Evolutionary conservation across 30 jellyfish, hydroid and myxozoan species (phyloP).

Genomic region (Haliclystus octoradiatus): DNA sequence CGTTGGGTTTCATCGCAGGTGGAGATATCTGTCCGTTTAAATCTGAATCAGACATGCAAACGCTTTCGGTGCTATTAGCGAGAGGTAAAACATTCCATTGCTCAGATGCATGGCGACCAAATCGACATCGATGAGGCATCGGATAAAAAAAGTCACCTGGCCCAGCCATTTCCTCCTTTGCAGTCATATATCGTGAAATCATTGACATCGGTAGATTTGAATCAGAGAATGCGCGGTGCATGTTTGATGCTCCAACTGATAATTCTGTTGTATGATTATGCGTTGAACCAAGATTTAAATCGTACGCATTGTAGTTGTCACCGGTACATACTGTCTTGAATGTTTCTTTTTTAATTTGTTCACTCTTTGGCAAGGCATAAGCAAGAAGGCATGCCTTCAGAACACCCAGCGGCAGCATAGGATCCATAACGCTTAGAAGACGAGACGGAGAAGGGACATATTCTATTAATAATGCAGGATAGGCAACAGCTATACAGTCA

Average conservation of each 20-base stretch:
- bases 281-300: slow-evolving; percentile 63
- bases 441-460: slow-evolving; percentile 92
- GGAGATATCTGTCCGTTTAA: not conserved
- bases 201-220: not conserved
- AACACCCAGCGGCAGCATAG: slow-evolving; percentile 83
- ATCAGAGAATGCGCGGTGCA: not conserved
- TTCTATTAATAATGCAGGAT: slow-evolving; percentile 86
- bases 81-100: not conserved
- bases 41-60: not conserved
- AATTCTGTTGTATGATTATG: not conserved
- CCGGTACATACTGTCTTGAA: slow-evolving; percentile 33
- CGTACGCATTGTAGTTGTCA: slow-evolving; percentile 69
- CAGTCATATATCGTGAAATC: not conserved
- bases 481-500: slow-evolving; percentile 79
- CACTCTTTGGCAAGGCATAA: slow-evolving; percentile 43
- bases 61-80: not conserved
- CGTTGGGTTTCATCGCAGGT: no score
- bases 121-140: not conserved
- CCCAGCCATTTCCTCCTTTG: not conserved
- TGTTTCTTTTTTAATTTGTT: slow-evolving; percentile 5
- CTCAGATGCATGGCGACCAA: not conserved
- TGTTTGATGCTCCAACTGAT: not conserved
- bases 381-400: slow-evolving; percentile 78
- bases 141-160: not conserved
- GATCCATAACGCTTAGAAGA: slow-evolving; percentile 89